These are phyloP conservation scores for Istiophorus platypterus DNA, from an alignment of 2,113 vertebrate genomes.

Conservation along the genomic window DNA sequence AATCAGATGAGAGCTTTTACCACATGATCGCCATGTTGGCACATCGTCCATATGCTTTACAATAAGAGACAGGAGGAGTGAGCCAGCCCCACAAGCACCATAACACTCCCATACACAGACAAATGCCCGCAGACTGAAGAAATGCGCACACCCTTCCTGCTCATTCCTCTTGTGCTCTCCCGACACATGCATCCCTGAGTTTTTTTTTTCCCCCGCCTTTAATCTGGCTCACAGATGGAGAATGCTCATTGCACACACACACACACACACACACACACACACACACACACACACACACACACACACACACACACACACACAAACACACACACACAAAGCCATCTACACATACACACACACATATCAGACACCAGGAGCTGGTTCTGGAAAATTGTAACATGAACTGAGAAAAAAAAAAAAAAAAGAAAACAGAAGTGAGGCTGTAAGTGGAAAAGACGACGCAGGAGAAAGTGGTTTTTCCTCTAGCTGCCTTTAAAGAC, in stretches of 20 bases:
- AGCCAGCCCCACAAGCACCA: constrained; percentile 28
- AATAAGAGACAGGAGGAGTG: constrained; percentile 46
- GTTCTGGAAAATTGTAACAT: constrained; percentile 78
- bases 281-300: constrained; percentile 44
- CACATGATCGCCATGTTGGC: constrained; percentile 62
- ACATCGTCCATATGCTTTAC: constrained; percentile 56
- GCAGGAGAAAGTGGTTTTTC: constrained; percentile 67
- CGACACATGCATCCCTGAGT: constrained; percentile 52
- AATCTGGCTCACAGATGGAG: constrained; percentile 80
- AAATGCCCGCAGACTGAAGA: constrained; percentile 26
- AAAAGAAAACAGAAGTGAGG: constrained; percentile 46
- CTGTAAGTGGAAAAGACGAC: constrained; percentile 79
- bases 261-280: constrained; percentile 20
- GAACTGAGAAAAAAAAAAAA: constrained; percentile 60
- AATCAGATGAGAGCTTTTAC: constrained; percentile 48
- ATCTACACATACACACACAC: constrained; percentile 43
- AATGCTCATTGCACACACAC: constrained; percentile 51
- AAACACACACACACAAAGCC: constrained; percentile 14
- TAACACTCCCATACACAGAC: constrained; percentile 21
- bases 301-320: constrained; percentile 44
- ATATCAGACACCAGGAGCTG: constrained; percentile 55
- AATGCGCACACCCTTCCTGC: constrained; percentile 8
- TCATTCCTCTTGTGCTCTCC: constrained; percentile 41
- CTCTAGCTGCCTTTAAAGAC: constrained; percentile 50
- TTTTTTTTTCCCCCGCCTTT: constrained; percentile 48